phyloP scores from a whole-genome alignment of 2,113 vertebrate genomes.

The Euleptes europaea region DNA sequence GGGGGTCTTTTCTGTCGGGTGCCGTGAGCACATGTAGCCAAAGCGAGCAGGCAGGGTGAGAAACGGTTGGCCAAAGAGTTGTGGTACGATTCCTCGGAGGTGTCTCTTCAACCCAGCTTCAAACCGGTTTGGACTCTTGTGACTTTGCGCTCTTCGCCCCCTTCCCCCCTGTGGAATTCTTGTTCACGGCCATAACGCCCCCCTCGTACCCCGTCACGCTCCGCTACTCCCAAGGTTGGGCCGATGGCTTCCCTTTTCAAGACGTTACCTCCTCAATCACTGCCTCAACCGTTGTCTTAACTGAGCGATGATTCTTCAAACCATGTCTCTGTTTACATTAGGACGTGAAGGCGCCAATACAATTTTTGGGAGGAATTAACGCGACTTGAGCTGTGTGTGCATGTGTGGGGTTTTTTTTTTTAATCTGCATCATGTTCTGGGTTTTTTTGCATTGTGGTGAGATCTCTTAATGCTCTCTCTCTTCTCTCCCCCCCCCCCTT shows the following conservation, averaged over 20 bases:
- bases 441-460: slow-evolving; percentile 34
- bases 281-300: neutral
- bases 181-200: neutral
- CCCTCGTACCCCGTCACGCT: neutral
- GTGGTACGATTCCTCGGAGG: neutral
- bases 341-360: slow-evolving; percentile 27
- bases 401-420: no score
- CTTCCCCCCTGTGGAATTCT: neutral
- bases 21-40: neutral
- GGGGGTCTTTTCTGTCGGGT: neutral
- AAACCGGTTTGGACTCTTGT: neutral
- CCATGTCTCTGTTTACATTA: slow-evolving; percentile 59
- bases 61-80: no score
- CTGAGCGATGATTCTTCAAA: neutral
- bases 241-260: slow-evolving; percentile 34
- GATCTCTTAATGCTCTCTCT: neutral
- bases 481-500: neutral
- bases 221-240: neutral
- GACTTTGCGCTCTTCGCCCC: no score
- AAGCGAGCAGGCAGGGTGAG: rapidly evolving
- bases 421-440: neutral
- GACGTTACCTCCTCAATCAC: neutral
- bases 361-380: slow-evolving; percentile 8
- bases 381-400: neutral
- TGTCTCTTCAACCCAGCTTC: no score